phyloP scores from a whole-genome alignment of 2,113 vertebrate species.

The Corythoichthys intestinalis region DNA sequence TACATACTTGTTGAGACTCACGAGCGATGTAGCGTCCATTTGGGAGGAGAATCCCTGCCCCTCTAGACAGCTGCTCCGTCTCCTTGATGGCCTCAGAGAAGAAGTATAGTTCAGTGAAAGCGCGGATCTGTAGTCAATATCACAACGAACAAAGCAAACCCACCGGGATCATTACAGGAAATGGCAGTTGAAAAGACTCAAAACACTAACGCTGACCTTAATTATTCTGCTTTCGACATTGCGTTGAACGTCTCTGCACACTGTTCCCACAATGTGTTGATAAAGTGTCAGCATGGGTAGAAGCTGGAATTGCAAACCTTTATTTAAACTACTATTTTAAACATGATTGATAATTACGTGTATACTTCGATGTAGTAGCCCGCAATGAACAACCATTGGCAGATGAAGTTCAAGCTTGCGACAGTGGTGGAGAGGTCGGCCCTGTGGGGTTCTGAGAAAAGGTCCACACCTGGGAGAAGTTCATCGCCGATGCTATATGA shows the following conservation, averaged over 20 bases:
- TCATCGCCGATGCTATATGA: conserved; percentile 70
- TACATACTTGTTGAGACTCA: conserved; percentile 42
- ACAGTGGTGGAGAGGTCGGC: conserved; percentile 74
- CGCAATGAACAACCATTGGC: conserved; percentile 79
- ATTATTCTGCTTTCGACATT: conserved; percentile 81
- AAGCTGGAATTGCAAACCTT: conserved; percentile 69
- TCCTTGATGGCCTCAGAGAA: conserved; percentile 67
- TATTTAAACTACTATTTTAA: background rate
- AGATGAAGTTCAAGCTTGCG: conserved; percentile 80
- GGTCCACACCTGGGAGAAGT: conserved; percentile 83
- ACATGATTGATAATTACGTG: background rate
- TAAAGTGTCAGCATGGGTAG: conserved; percentile 84
- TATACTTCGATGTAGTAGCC: conserved; percentile 80
- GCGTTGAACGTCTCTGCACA: conserved; percentile 80
- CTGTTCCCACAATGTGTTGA: conserved; percentile 78
- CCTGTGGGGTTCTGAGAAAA: conserved; percentile 82
- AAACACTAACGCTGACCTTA: conserved; percentile 74
- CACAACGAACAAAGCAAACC: background rate
- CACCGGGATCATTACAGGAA: background rate
- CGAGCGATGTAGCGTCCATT: conserved; percentile 24
- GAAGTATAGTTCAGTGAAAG: conserved; percentile 63
- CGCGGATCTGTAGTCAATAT: conserved; percentile 43
- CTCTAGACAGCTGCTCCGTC: conserved; percentile 43
- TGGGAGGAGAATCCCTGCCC: conserved; percentile 42
- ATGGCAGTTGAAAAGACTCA: background rate